Percentiles rank a stretch among this genome's conserved stretches.
Conservation (phyloP, 2,888 invertebrate genomes). For the Ichneumoninae sp. region DNA sequence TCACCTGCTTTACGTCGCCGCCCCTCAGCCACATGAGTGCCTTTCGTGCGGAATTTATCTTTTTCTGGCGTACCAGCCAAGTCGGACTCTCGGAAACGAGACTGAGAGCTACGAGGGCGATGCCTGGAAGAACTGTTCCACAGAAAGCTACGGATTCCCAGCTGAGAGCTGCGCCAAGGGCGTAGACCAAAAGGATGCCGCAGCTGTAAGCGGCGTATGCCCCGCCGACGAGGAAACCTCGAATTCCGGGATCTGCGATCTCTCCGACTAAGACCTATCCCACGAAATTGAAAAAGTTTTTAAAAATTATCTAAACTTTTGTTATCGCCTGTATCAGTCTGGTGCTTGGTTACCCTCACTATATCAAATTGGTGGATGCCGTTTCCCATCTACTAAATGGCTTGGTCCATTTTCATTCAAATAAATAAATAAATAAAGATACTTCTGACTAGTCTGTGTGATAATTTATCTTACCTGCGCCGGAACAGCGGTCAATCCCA, state of each 20-base stretch:
- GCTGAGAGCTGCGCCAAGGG: conserved; percentile 88
- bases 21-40: conserved; percentile 88
- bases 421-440: no score
- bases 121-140: conserved; percentile 86
- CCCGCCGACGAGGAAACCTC: conserved; percentile 89
- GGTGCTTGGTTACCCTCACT: no score
- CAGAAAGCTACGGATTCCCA: conserved; percentile 90
- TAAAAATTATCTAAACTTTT: no score
- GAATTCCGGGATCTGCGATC: conserved; percentile 89
- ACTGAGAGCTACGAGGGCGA: conserved; percentile 87
- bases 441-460: not conserved
- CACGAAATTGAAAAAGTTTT: conserved; percentile 1
- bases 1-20: conserved; percentile 84
- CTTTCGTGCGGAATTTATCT: conserved; percentile 85
- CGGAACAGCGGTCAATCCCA: conserved; percentile 90
- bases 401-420: no score
- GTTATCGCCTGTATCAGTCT: no score
- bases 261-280: conserved; percentile 90
- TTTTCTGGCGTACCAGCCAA: conserved; percentile 89
- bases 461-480: conserved; percentile 86
- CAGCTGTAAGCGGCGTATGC: conserved; percentile 91
- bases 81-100: conserved; percentile 91
- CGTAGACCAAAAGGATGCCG: conserved; percentile 91
- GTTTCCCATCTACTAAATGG: no score
- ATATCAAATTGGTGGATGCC: no score